Percentiles rank a stretch among this genome's conserved stretches.
Conservation (phyloP, 1,140 invertebrate species). For the Bombus polaris region DNA sequence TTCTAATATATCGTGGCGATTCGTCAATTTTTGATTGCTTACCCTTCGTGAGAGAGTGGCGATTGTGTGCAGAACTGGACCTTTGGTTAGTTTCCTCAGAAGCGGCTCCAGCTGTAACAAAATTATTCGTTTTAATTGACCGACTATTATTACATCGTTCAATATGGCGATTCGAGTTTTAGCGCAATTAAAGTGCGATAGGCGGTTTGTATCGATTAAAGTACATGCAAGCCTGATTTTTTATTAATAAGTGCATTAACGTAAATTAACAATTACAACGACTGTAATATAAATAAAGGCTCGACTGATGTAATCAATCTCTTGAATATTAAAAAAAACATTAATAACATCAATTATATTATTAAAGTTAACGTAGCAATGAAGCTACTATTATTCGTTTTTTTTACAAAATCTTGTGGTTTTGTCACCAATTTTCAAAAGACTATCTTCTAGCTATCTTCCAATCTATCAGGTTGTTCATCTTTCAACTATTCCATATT, state of each 20-base stretch:
- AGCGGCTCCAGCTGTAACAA: conserved; percentile 81
- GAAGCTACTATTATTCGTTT: background rate
- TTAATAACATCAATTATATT: too few relatives aligned
- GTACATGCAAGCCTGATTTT: background rate
- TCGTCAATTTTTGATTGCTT: conserved; percentile 51
- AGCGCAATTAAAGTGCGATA: background rate
- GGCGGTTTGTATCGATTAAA: too few relatives aligned
- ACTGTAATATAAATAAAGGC: too few relatives aligned
- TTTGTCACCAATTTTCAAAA: background rate
- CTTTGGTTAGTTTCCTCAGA: conserved; percentile 82
- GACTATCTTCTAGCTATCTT: background rate
- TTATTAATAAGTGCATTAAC: too few relatives aligned
- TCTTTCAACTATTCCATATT: too few relatives aligned
- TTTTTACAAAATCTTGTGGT: background rate
- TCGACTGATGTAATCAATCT: too few relatives aligned
- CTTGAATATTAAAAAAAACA: too few relatives aligned
- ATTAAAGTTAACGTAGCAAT: background rate
- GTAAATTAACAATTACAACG: too few relatives aligned
- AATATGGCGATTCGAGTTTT: background rate
- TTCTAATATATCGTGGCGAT: background rate
- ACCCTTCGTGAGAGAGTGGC: conserved; percentile 83
- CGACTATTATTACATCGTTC: background rate
- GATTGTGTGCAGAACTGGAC: conserved; percentile 82
- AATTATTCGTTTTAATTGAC: background rate
- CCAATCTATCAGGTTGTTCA: background rate